A percentile compares a stretch with the other conserved stretches of the same genome.
Conservation (phyloP, 2,888 invertebrate species). For the Crematogaster levior region DNA sequence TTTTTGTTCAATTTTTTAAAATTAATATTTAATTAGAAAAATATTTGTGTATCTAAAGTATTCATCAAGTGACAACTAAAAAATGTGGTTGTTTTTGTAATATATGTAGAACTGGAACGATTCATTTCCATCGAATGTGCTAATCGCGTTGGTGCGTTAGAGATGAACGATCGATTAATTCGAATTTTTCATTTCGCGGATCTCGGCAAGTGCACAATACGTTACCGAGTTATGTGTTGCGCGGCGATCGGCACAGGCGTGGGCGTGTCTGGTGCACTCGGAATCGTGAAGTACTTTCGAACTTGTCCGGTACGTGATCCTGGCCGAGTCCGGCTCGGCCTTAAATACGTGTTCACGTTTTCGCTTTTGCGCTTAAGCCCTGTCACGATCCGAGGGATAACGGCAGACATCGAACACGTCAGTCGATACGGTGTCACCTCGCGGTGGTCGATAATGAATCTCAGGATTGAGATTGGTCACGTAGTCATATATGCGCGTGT, state of each 20-base stretch:
- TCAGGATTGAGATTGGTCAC: conserved; percentile 67
- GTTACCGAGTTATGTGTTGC: conserved; percentile 39
- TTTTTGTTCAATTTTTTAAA: no score
- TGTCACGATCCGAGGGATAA: conserved; percentile 58
- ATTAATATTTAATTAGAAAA: background rate
- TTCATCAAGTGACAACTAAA: background rate
- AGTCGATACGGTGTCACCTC: conserved; percentile 54
- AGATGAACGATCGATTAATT: conserved; percentile 61
- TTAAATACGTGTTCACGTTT: conserved; percentile 70
- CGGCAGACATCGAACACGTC: conserved; percentile 36
- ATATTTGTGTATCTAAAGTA: background rate
- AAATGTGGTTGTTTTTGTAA: background rate
- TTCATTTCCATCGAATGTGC: background rate
- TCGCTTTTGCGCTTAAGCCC: conserved; percentile 59
- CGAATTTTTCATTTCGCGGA: background rate
- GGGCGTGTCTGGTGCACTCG: conserved; percentile 61
- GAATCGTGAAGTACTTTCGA: conserved; percentile 63
- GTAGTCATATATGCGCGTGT: conserved; percentile 51
- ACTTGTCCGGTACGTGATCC: conserved; percentile 68
- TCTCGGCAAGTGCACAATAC: conserved; percentile 53
- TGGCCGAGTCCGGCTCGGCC: conserved; percentile 54
- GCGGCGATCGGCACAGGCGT: conserved; percentile 49
- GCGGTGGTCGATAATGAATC: conserved; percentile 67
- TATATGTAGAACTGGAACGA: background rate
- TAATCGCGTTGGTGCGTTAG: conserved; percentile 48